Evolutionary conservation across 2,888 invertebrate genomes (phyloP), one percentile per base, ranked within the genome.

Genomic region (Drosophila neonasuta): DNA sequence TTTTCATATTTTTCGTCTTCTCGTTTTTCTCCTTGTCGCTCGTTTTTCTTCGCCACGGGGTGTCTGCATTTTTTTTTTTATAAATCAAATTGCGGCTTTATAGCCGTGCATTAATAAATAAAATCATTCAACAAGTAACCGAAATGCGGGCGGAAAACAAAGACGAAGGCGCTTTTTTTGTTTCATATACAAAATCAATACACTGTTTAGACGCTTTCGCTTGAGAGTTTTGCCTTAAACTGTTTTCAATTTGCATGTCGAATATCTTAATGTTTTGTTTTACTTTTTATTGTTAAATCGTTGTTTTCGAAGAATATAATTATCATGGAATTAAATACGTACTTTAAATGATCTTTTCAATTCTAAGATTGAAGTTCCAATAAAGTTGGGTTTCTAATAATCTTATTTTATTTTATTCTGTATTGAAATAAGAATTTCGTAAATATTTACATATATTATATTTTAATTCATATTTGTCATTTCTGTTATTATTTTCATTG

Each of bases 111-210:
- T 79, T 76, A 82, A 65, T 68, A 79, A 72, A 54, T 51, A 59
- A 51, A 46, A 58, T 67, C 45, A 48, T 59, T 74, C 79, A 81
- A 80, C 80, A 80, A 73, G 79, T 73, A n/a, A 68, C 15, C 6
- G 39, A 24, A 45, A 44, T 8, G 11, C 24, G 36, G 39, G 45
- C 13, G 6, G 2, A 13, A 10, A 39, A 46, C 29, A n/a, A 10
- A 6, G 11, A 13, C 6, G 2, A 8, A 44, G 32, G 6, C n/a
- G 17, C 17, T 29, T 45, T 30, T 48, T 6, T 36, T 36, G 10
- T 42, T 36, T 65, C 42, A 13, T 34, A 17, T 30, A 32, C 29
- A 39, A 39, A 52, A 29, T 15, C 51, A 15, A 15, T 41, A 15
- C 24, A 49, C n/a, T 49, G 32, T 34, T 49, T 49, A 34, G 49